Percentiles rank a stretch among this genome's conserved stretches.
These are phyloP conservation scores for Apistogramma diplotaenia DNA, from an alignment of 2,113 vertebrate species.

Conservation along the genomic window DNA sequence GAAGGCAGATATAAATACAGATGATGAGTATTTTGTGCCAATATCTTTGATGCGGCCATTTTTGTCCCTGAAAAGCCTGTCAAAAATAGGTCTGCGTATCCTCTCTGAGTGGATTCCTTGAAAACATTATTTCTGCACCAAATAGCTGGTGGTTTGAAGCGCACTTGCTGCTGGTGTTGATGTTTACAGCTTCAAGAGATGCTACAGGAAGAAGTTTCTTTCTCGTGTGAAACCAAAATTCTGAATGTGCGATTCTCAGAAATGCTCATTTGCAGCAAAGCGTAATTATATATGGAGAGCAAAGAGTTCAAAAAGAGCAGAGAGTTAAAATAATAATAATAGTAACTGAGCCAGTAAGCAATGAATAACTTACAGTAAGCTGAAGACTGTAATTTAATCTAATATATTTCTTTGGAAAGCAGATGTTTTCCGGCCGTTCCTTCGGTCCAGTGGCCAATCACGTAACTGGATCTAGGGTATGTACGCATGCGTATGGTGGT, in stretches of 20 bases:
- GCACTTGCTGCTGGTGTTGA: background rate
- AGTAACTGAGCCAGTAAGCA: background rate
- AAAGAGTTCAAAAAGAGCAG: no score
- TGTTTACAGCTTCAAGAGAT: background rate
- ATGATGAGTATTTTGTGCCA: background rate
- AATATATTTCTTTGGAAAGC: background rate
- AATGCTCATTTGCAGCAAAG: no score
- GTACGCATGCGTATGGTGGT: no score
- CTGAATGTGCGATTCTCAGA: no score
- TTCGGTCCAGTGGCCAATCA: background rate
- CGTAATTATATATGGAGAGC: no score
- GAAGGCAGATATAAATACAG: background rate
- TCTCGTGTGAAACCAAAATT: no score
- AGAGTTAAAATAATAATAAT: background rate
- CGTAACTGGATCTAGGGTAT: background rate
- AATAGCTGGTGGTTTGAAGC: background rate
- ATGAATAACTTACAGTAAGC: background rate
- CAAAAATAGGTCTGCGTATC: background rate
- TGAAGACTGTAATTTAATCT: background rate
- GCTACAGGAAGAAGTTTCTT: background rate
- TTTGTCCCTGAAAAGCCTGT: background rate
- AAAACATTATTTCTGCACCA: background rate
- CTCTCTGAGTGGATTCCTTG: background rate
- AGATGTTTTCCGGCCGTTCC: background rate
- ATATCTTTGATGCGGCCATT: background rate